Base-by-base conservation (phyloP, 1,140 invertebrate species). In the Dendrolimus kikuchii region DNA sequence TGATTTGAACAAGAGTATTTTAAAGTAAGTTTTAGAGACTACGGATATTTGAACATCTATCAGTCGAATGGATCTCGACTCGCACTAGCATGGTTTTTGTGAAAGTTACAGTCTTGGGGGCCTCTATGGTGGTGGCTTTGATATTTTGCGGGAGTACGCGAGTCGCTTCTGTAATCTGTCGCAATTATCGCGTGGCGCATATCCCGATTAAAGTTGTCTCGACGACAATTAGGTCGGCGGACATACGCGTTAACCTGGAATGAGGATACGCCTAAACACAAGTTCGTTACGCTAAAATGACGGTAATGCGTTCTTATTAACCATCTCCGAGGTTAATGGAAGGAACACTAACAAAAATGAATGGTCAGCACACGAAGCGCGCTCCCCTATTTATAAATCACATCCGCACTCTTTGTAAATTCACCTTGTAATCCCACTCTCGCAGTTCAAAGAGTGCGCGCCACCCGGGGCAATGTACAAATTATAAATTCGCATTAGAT, bases 401-500 rank as follows among this genome's bases (percentile, higher is more conserved):
- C 72, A 74, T 71, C 66, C 68, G 75, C 57, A 70, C 67, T 80
- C 78, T 77, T 81, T 83, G 69, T 79, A 73, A 75, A 73, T 77
- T 71, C 71, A 78, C 77, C 75, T 81, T 66, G 55, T 50, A 40
- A 64, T 64, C 55, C 71, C 73, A 73, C 77, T 79, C 76, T 68
- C 41, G 56, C 66, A 81, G 76, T 81, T 82, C 81, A 86, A 84
- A 86, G 80, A 83, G 78, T 66, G 66, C 23, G 23, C 71, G 64
- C 67, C 68, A 68, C 55, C 62, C 65, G 71, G 78, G 72, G 77
- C 81, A 73, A 86, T 81, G 81, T 83, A 81, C 83, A 86, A 86
- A 86, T 86, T 86, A 86, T 86, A 86, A 86, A 86, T 86, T 84
- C 83, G 81, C 81, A 84, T 86, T 84, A 86, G 81, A 84, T 83